phyloP scores from a whole-genome alignment of 35 echinoderm and acorn worm species.

The Acanthaster planci region DNA sequence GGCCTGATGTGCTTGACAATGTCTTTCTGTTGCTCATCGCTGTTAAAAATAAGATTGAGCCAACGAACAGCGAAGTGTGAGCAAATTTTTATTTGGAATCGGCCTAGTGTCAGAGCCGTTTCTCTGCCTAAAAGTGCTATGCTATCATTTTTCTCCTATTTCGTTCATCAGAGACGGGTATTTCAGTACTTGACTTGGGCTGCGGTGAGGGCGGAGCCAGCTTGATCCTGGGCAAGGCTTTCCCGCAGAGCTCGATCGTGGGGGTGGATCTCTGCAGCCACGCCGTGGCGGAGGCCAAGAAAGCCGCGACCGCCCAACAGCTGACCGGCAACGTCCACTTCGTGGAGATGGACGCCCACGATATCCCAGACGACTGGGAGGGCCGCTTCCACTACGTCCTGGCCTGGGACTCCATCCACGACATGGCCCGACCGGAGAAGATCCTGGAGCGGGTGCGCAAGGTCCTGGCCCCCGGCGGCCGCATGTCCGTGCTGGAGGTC shows the following conservation, averaged over 20 bases:
- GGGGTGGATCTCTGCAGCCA: conserved; percentile 73
- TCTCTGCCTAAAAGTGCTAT: not conserved
- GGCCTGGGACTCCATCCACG: conserved; percentile 87
- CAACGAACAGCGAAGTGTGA: no score
- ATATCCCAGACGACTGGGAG: conserved; percentile 78
- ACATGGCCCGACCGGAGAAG: conserved; percentile 81
- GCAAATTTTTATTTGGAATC: no score
- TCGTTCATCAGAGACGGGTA: conserved; percentile 73
- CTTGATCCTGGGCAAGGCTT: conserved; percentile 66
- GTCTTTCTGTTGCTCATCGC: no score
- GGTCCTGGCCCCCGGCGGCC: conserved; percentile 57
- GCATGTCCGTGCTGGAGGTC: conserved; percentile 84
- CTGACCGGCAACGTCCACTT: conserved; percentile 77
- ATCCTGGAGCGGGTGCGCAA: conserved; percentile 66
- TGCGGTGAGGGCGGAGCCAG: conserved; percentile 85
- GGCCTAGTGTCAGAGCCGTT: no score
- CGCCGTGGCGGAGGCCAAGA: conserved; percentile 59
- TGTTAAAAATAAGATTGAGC: no score
- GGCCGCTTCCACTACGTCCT: conserved; percentile 74
- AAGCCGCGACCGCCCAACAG: conserved; percentile 10
- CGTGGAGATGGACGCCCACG: conserved; percentile 74
- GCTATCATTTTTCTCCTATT: not conserved
- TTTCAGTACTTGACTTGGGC: conserved; percentile 81
- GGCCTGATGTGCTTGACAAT: no score
- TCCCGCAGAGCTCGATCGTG: conserved; percentile 68